A percentile compares a stretch with the other conserved stretches of the same genome.
These are phyloP conservation scores for Eriosoma lanigerum DNA, from an alignment of 1,140 invertebrate genomes.

Conservation along the genomic window DNA sequence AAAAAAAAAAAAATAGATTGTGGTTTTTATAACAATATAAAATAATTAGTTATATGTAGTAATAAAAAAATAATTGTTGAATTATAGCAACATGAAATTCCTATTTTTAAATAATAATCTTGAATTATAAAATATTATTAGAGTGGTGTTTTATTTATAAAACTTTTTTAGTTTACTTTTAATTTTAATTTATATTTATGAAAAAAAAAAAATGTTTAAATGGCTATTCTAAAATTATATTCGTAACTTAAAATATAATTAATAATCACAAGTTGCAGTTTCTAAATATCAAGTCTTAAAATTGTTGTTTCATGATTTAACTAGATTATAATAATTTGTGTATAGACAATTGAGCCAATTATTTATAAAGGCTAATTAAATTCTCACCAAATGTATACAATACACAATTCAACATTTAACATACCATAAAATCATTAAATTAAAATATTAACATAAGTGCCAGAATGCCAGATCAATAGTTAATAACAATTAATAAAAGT, in stretches of 20 bases:
- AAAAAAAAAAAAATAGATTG: no score
- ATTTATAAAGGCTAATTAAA: neutral
- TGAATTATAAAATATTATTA: neutral
- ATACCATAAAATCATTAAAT: neutral
- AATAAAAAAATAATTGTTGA: neutral
- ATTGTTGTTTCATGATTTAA: neutral
- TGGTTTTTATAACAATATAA: no score
- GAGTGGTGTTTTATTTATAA: no score
- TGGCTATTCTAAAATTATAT: neutral
- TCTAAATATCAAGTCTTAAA: constrained; percentile 8
- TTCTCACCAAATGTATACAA: neutral
- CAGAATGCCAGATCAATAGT: neutral
- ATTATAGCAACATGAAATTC: neutral
- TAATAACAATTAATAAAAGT: neutral
- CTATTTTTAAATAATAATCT: neutral
- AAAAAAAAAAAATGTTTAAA: neutral
- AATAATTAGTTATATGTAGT: neutral
- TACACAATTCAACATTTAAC: neutral
- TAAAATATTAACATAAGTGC: neutral
- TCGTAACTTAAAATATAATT: neutral
- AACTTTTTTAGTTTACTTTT: no score
- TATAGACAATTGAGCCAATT: constrained; percentile 5
- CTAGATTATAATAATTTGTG: neutral
- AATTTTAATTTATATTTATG: no score
- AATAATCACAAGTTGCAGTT: neutral